Conservation (phyloP, 92 coral and sea anemone genomes). For the Epizoanthus stellaris region DNA sequence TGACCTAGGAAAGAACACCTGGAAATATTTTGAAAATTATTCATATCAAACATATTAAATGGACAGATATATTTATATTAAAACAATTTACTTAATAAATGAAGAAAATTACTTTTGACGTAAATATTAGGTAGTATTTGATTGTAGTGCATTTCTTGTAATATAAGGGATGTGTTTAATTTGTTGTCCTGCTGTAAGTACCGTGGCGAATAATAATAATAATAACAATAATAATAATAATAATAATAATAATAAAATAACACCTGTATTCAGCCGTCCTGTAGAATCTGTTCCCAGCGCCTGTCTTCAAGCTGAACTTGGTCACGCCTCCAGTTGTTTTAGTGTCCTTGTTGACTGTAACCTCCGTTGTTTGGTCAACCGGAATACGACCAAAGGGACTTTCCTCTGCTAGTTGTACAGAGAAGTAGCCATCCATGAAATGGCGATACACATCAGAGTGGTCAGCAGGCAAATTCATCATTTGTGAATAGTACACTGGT, state of each 20-base stretch:
- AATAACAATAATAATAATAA: no score
- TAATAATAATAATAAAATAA: conserved; percentile 16
- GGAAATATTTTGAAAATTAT: no score
- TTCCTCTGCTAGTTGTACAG: conserved; percentile 51
- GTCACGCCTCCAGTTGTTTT: conserved; percentile 55
- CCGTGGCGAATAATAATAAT: no score
- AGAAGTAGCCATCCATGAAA: conserved; percentile 36
- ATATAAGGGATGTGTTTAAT: no score
- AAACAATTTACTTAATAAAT: no score
- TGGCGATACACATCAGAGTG: conserved; percentile 44
- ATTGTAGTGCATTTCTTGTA: no score
- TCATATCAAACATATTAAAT: no score
- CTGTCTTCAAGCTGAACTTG: conserved; percentile 47
- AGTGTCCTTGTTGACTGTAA: conserved; percentile 61
- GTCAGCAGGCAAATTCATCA: conserved; percentile 49
- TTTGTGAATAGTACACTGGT: conserved; percentile 54
- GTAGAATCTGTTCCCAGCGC: conserved; percentile 59
- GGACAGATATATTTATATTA: no score
- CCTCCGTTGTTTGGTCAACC: conserved; percentile 66
- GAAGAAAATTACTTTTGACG: no score
- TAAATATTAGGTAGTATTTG: no score
- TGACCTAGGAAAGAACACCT: conserved; percentile 35
- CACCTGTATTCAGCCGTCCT: conserved; percentile 72
- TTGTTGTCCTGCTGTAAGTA: no score
- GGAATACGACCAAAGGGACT: conserved; percentile 61